Base-by-base conservation (phyloP, 1,140 invertebrate species). In the Dendrolimus punctatus region DNA sequence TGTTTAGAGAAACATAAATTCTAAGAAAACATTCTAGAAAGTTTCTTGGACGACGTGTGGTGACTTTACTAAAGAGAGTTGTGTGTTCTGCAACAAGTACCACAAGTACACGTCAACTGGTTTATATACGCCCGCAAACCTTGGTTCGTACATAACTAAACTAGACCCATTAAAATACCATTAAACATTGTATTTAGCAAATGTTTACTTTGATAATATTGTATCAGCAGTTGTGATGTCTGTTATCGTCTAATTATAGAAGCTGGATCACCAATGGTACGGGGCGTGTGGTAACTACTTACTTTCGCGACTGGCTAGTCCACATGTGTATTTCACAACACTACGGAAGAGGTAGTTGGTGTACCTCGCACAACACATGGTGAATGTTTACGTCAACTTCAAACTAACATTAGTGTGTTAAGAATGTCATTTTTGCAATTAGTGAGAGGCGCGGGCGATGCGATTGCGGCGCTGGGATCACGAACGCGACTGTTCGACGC, bases 271-370 rank as follows among this genome's bases (percentile, higher is more conserved):
- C 44, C 51, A 49, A 10, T 49, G 49, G 8, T n/a, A 47, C 38
- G 43, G 45, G 46, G 23, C 49, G 40, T 39, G 46, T 41, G 42
- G 6, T 8, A 38, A 40, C 7, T 73, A 85, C 82, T 85, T 66
- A 85, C 82, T 83, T 76, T 80, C 77, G 58, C 75, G 69, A 67
- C 79, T 78, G 59, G 72, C 70, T 36, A 80, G 64, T 71, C 80
- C 82, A 73, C 79, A 85, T 80, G 80, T 85, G 68, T 85, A 85
- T 62, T 81, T 83, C 62, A 79, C 69, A 51, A 85, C 69, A 68
- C 80, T 83, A 66, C 79, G 73, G 60, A 82, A 83, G 55, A 83
- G 65, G 63, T 83, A 81, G 64, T 77, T 76, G 52, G 72, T 78
- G 63, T 78, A 78, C 62, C 75, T 71, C 41, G 76, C 71, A 78